A percentile compares a stretch with the other conserved stretches of the same genome.
Evolutionary conservation across 2,113 vertebrate genomes (phyloP).

Genomic region (Lasiurus cinereus): DNA sequence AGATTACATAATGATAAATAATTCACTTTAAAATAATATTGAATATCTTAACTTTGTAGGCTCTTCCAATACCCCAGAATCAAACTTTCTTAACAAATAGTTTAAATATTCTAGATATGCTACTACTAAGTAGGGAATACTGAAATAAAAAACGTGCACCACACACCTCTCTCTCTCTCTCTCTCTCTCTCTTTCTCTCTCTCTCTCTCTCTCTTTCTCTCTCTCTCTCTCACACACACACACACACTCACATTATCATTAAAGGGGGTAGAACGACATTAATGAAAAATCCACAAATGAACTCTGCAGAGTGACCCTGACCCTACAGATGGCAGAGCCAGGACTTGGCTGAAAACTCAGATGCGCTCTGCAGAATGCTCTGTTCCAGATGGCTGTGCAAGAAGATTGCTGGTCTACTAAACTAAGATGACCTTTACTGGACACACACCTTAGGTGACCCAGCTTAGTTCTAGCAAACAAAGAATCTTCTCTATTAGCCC

Average conservation of each 20-base stretch:
- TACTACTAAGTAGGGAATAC: not conserved
- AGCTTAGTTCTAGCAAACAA: not conserved
- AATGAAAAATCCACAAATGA: not conserved
- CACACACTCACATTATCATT: not conserved
- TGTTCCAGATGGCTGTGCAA: constrained; percentile 21
- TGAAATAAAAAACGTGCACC: not conserved
- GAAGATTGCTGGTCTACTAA: not conserved
- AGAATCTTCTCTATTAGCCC: constrained; percentile 10
- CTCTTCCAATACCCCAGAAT: not conserved
- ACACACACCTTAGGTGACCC: not conserved
- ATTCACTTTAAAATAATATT: constrained; percentile 30
- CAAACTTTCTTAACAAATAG: not conserved
- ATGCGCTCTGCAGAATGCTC: not conserved
- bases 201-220: not conserved
- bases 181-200: not conserved
- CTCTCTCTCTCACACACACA: not conserved
- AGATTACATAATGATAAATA: not conserved
- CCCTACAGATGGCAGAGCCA: constrained; percentile 17
- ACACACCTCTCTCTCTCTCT: not conserved
- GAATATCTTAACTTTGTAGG: not conserved
- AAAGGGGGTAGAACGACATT: not conserved
- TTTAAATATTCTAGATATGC: constrained; percentile 1
- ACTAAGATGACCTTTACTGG: not conserved
- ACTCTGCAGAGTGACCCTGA: not conserved
- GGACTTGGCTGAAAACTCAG: not conserved